Evolutionary conservation across 2,113 vertebrate genomes (phyloP).

Genomic region (Aegotheles bennettii): DNA sequence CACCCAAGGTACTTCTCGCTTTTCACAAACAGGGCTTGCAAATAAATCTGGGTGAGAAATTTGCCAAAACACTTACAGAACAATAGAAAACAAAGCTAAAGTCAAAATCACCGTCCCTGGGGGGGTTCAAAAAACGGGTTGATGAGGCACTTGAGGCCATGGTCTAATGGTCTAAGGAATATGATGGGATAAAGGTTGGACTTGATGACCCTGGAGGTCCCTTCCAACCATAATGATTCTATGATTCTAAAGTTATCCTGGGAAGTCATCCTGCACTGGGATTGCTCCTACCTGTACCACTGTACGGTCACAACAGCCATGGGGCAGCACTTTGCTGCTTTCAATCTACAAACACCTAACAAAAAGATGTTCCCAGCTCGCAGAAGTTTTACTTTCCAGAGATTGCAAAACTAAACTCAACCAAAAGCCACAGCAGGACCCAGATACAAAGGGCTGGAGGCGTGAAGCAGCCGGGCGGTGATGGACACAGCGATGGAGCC

Average conservation of each 20-base stretch:
- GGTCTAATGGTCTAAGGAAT: too few species aligned
- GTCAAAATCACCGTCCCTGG: too few species aligned
- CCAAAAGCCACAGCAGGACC: background rate
- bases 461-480: accelerated
- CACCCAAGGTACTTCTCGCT: background rate
- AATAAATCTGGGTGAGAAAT: background rate
- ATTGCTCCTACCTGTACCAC: too few species aligned
- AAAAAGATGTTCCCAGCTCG: background rate
- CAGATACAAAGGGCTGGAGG: background rate
- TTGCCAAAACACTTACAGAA: background rate
- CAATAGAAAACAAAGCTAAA: background rate
- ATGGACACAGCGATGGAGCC: background rate
- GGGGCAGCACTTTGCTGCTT: background rate
- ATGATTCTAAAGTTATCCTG: background rate
- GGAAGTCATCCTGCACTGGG: background rate
- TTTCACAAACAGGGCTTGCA: background rate
- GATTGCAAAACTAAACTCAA: background rate
- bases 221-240: too few species aligned
- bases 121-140: too few species aligned
- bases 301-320: accelerated
- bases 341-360: background rate
- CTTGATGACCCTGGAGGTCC: too few species aligned
- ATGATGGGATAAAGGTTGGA: too few species aligned
- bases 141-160: too few species aligned
- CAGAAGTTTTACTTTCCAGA: background rate